Base-by-base conservation (phyloP, 2,888 invertebrate species). In the Spodoptera picta region DNA sequence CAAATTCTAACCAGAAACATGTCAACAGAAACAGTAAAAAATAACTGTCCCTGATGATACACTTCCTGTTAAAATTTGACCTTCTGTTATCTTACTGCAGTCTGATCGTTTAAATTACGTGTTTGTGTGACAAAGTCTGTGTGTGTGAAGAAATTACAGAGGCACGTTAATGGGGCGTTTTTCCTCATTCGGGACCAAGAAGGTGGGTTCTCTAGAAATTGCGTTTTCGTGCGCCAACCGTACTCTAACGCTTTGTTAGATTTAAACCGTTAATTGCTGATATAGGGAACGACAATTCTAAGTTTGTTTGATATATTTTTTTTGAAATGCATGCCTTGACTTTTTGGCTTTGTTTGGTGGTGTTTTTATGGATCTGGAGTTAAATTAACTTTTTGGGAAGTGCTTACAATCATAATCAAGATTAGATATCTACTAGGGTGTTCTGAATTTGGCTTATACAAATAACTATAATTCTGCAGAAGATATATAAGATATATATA, bases 81-180 rank as follows among this genome's bases (percentile, higher is more conserved):
- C 51, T 69, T 73, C 69, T 73, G 60, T 2, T 3, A 14, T 46
- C 6, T 41, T 0, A 9, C 12, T 19, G 4, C 19, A 45, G 11
- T 6, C 23, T 44, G 4, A 43, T 31, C 19, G n/a, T 56, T 60
- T 60, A 63, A 63, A 63, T 60, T 46, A 58, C 60, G 60, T 70
- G 62, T 59, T 58, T 36, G 58, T 70, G 60, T 71, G 52, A 49
- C 53, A 59, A 23, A 52, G 60, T 49, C 0, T 60, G 19, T 36
- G 57, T 55, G 44, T 65, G 53, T 43, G 41, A 53, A 48, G 52
- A 65, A 61, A 75, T 69, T 69, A 62, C 46, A 46, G 58, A 14
- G 49, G 27, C 23, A 14, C 42, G 43, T 63, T 69, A 75, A 75
- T 67, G 67, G 56, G 60, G 50, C 54, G 60, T 64, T 72, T 74